Evolutionary conservation across 2,113 vertebrate species (phyloP).

Genomic region (Athene cunicularia): DNA sequence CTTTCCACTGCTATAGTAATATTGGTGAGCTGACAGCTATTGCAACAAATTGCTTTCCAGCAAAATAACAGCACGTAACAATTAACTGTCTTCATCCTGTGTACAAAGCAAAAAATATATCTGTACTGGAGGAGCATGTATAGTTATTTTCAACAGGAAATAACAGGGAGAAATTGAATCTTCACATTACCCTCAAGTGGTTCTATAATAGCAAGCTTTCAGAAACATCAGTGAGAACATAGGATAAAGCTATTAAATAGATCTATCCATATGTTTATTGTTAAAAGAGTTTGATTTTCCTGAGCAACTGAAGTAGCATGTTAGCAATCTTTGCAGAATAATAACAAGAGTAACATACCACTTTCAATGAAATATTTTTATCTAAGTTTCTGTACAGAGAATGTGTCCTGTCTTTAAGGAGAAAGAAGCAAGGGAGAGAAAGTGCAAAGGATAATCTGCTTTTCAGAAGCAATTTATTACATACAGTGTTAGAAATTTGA

Average conservation of each 20-base stretch:
- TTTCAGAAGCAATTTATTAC: background rate
- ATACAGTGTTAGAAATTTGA: background rate
- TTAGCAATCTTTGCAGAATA: background rate
- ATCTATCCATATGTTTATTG: background rate
- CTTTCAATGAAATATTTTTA: background rate
- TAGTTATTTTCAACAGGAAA: background rate
- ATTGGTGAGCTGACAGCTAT: slow-evolving; percentile 80
- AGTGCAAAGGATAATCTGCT: background rate
- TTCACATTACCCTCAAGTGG: background rate
- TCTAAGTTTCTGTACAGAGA: background rate
- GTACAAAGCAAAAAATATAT: background rate
- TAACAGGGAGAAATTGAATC: background rate
- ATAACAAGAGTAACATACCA: background rate
- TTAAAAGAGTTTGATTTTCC: background rate
- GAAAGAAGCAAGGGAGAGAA: background rate
- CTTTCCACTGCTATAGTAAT: slow-evolving; percentile 84
- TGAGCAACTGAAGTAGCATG: background rate
- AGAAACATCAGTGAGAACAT: background rate
- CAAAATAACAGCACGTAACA: slow-evolving; percentile 78
- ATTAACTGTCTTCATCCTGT: slow-evolving; percentile 78
- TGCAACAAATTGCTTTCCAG: slow-evolving; percentile 75
- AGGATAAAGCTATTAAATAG: background rate
- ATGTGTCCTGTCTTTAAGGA: background rate
- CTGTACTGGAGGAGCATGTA: background rate
- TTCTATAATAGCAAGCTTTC: background rate